Percentiles rank a stretch among this genome's conserved stretches.
phyloP scores from a whole-genome alignment of 2,888 invertebrate species.

The Caenorhabditis uteleia region DNA sequence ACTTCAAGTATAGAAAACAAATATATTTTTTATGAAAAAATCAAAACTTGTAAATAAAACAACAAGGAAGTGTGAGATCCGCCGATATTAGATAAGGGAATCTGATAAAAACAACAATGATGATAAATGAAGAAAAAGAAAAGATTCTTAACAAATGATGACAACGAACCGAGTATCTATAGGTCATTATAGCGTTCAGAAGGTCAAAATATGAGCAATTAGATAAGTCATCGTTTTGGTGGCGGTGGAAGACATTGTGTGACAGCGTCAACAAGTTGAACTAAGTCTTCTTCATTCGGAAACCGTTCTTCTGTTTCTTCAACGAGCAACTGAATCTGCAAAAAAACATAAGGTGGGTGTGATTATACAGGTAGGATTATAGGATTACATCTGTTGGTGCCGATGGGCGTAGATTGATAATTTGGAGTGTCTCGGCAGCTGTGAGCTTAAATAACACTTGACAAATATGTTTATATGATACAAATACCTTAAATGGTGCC shows the following conservation, averaged over 20 bases:
- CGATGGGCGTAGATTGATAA: constrained; percentile 46
- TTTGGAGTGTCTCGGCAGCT: constrained; percentile 48
- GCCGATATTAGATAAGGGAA: no score
- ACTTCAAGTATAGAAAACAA: no score
- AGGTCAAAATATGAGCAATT: not conserved
- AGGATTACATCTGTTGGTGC: constrained; percentile 30
- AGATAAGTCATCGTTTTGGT: constrained; percentile 10
- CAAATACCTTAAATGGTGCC: constrained; percentile 28
- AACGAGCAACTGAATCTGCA: constrained; percentile 50
- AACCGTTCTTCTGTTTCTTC: constrained; percentile 55
- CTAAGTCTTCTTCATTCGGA: constrained; percentile 39
- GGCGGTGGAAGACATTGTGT: constrained; percentile 13
- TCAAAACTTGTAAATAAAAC: no score
- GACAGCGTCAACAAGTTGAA: constrained; percentile 19
- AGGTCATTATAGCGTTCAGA: not conserved
- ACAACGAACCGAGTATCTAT: not conserved
- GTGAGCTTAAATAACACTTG: constrained; percentile 32
- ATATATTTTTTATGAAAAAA: no score
- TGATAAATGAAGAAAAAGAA: no score
- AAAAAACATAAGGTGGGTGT: no score
- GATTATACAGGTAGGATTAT: no score
- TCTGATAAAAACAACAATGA: no score
- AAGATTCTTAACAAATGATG: no score
- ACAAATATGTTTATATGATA: not conserved
- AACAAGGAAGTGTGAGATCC: no score